Base-by-base conservation (phyloP, 2,113 vertebrate genomes). In the Bucco capensis region DNA sequence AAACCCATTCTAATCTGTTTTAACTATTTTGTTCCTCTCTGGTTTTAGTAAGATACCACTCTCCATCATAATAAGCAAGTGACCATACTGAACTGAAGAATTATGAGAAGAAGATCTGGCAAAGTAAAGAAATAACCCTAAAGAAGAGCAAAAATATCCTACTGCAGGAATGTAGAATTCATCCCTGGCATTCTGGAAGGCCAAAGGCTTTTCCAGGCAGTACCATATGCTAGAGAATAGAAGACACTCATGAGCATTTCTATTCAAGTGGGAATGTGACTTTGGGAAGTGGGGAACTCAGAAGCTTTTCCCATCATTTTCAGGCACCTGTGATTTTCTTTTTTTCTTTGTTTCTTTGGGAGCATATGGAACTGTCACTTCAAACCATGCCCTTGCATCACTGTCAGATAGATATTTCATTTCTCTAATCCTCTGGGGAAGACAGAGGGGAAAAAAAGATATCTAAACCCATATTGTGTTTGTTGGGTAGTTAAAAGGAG, bases 401-500 rank as follows among this genome's bases (percentile, higher is more conserved):
- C 46, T 80, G 15, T 16, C 40, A 88, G 91, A 86, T 44, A 6
- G 46, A 56, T 77, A 80, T 88, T 92, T 95, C 13, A 77, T 76
- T 91, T 86, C 44, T 91, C 31, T 89, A 88, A 95, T 94, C 49
- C 83, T 75, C 38, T 49, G 7, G 58, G 53, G 51, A 47, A 80
- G 51, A 24, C 44, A 90, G 67, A 77, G 31, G 87, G 28, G 91
- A 93, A 91, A 93, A 92, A 93, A 91, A 93, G 12, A 35, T 31
- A 66, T 92, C 87, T 51, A 7, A 81, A 93, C 94, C 67, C 28
- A n/a, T 47, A 66, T 1, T 71, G 35, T 58, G 44, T 71, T 91
- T 88, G 7, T 71, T 44, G 24, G 53, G 8, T 37, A 60, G 71
- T 92, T 86, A 90, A 94, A 90, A 56, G 40, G 38, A 67, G 4